Base-by-base conservation (phyloP, 1,140 invertebrate species). In the Leptinotarsa lineolata region DNA sequence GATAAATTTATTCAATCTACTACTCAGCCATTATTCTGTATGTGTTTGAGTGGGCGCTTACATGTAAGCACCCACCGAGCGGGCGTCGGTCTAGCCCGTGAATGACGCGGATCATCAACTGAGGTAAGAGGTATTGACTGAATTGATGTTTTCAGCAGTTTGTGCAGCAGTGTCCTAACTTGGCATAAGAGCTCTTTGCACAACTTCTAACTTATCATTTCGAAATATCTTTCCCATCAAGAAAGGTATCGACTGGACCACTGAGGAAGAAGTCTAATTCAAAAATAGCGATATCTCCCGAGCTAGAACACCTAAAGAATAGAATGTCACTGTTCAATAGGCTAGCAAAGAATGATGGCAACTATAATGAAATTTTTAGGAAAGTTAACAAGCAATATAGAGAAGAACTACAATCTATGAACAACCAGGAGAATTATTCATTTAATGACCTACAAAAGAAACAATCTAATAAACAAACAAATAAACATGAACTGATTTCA, bases 251-350 rank as follows among this genome's bases (percentile, higher is more conserved):
- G 5, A n/a, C 20, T 8, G n/a, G 59, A n/a, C 59, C 59, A 21
- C 45, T 46, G 45, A 60, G 59, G 21, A 60, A 60, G 59, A 60
- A 60, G n/a, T 60, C 59, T 4, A 60, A 60, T 21, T n/a, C 59
- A 60, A 60, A 60, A 60, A 60, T 11, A 60, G n/a, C n/a, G 6
- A 60, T n/a, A n/a, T n/a, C 59, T n/a, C 59, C 59, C 59, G n/a
- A n/a, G 20, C 5, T 60, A 60, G 59, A 60, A n/a, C n/a, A 21
- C 59, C 6, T 60, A 21, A 60, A 60, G n/a, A 60, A 60, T 60
- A 60, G 59, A n/a, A n/a, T 60, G 59, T 60, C 59, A 60, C 59
- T 60, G n/a, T 60, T 60, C n/a, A 60, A 60, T 60, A n/a, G n/a
- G 59, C 59, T 60, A 60, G n/a, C 59, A 60, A 60, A 60, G 20